Evolutionary conservation across 35 echinoderm and acorn worm genomes (phyloP), one percentile per base, ranked within the genome.

Genomic region (Patiria miniata): DNA sequence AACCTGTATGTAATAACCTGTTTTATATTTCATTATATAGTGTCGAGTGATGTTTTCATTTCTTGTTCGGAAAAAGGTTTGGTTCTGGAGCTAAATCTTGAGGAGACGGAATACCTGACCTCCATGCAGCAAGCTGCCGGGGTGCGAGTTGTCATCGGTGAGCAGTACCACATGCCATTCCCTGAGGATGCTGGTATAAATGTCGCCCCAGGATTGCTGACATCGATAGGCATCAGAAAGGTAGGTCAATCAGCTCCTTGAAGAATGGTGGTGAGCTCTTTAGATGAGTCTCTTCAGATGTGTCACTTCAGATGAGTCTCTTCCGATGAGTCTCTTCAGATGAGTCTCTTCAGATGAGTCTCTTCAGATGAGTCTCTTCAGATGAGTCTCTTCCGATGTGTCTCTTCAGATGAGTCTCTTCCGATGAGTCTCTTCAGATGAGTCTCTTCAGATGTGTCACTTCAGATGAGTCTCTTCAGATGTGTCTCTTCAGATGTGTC

Each of bases 181-280:
- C 96, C 96, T 0, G 96, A 99, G 51, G 89, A 99, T 59, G 59
- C 86, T 37, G 96, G 96, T 1, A 85, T 99, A 1, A 92, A 52
- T 39, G 78, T 99, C 10, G 57, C 89, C 0, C 93, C 96, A 8
- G 96, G 96, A 36, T 30, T 47, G 38, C 61, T 86, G 23, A 92
- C 96, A 6, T 92, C 96, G 0, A 85, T 99, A 10, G 96, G 96
- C 30, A 39, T 99, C 8, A 89, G 85, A 36, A 60, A 83, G 89
- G 96, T 99, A 86, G 78, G 84, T 22, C 28, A 23, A 9, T 47
- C 4, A 12, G 42, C 12, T 47, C 42, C 4, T 6, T 47, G 12
- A 4, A 16, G 30, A 21, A n/a, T n/a, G 42, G 4, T 47, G 42
- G 4, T 47, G 42, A 47, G 42, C 4, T 6, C 42, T 4, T 47